Conservation (phyloP, 1,140 invertebrate genomes). For the Halictus rubicundus region DNA sequence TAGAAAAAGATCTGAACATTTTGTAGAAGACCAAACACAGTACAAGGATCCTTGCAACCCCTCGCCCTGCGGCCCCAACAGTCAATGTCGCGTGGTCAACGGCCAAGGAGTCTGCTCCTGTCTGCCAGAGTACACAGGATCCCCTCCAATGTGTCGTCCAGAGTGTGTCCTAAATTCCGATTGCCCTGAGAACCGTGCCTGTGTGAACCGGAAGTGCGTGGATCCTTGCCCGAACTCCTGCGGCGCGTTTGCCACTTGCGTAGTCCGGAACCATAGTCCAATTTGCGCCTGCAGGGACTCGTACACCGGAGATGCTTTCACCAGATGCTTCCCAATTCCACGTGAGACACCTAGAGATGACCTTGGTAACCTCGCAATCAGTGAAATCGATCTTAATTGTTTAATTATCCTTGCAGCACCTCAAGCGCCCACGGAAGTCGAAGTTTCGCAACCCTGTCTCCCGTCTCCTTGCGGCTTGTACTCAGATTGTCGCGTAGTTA, state of each 20-base stretch:
- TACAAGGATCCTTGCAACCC: constrained; percentile 81
- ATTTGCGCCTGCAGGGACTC: constrained; percentile 80
- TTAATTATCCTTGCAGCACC: background rate
- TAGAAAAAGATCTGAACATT: constrained; percentile 61
- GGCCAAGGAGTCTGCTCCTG: constrained; percentile 85
- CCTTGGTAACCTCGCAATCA: background rate
- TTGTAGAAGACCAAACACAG: constrained; percentile 72
- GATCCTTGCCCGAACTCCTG: constrained; percentile 81
- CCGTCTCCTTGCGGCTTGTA: constrained; percentile 85
- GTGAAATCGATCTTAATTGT: background rate
- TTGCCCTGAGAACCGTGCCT: constrained; percentile 77
- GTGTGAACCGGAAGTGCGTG: constrained; percentile 79
- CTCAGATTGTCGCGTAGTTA: constrained; percentile 79
- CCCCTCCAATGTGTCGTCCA: constrained; percentile 75
- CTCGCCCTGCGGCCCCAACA: constrained; percentile 86
- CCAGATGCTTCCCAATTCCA: constrained; percentile 77
- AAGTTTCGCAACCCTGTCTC: constrained; percentile 79
- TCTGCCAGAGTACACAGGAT: constrained; percentile 81
- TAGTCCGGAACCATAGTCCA: constrained; percentile 77
- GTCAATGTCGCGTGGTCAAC: constrained; percentile 84
- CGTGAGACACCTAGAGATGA: constrained; percentile 76
- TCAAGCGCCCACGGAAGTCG: constrained; percentile 6
- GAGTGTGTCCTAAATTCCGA: constrained; percentile 80
- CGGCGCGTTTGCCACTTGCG: constrained; percentile 76
- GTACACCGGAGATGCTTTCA: constrained; percentile 82